Percentiles rank a stretch among this genome's conserved stretches.
Conservation (phyloP, 2,888 invertebrate species). For the Pherbina coryleti region DNA sequence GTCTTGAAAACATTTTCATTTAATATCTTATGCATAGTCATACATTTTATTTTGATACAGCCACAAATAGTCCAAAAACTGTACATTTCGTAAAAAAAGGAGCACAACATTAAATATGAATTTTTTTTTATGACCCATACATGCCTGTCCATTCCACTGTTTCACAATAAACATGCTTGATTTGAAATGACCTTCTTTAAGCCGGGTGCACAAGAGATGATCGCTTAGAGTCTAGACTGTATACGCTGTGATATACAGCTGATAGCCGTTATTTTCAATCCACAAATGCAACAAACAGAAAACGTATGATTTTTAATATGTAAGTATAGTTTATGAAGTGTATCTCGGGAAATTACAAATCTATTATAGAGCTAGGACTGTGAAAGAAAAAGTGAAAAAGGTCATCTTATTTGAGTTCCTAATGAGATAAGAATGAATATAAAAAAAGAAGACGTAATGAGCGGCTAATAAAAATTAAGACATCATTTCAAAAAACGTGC, state of each 20-base stretch:
- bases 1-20: too few relatives aligned
- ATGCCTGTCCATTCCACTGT: too few relatives aligned
- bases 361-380: background rate
- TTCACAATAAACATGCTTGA: background rate
- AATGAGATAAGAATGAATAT: conserved; percentile 11
- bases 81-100: too few relatives aligned
- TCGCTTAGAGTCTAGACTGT: conserved; percentile 17
- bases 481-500: background rate
- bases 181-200: conserved; percentile 25
- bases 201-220: conserved; percentile 12
- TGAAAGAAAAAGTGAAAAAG: conserved; percentile 7
- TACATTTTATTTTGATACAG: too few relatives aligned
- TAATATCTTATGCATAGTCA: too few relatives aligned
- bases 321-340: too few relatives aligned
- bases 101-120: background rate
- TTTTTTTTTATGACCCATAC: background rate
- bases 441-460: background rate
- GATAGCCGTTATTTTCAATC: background rate
- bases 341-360: conserved; percentile 4
- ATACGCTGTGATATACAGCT: background rate
- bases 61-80: too few relatives aligned
- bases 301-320: conserved; percentile 14
- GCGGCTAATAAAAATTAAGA: background rate
- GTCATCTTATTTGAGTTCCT: background rate
- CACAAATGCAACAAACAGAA: conserved; percentile 6